Base-by-base conservation (phyloP, 2,113 vertebrate genomes). In the Indri indri region DNA sequence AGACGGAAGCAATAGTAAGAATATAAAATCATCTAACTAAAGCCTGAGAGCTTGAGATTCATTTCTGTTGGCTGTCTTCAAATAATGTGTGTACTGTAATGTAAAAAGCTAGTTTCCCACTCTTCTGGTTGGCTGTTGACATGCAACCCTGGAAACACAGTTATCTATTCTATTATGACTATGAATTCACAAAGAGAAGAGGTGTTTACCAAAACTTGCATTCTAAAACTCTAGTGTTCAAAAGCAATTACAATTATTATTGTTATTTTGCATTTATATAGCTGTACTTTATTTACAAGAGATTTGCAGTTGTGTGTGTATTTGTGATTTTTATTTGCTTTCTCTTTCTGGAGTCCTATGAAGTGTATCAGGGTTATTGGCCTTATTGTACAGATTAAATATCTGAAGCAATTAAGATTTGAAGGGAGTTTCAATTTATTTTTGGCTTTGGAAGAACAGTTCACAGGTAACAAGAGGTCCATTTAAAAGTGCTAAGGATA, bases 361-460 rank as follows among this genome's bases (percentile, higher is more conserved):
- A 95, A 96, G 63, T 86, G 30, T 88, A 54, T 85, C 57, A 85
- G 91, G 50, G n/a, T 92, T 92, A 90, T 79, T 95, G 71, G 45
- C 32, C 66, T 94, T 92, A 88, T 61, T 97, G 65, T 94, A 37
- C 63, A 80, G 92, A 96, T 96, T 96, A 97, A 96, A 95, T 71
- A 92, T 66, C 47, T 85, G 45, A 97, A 23, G 52, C 92, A 97
- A 97, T 96, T 94, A 95, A 84, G 73, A 93, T 85, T 88, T 85
- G 77, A 95, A 96, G 79, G 11, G 27, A 95, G 25, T 85, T 95
- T 92, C 77, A 85, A 91, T 96, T 97, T 88, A 88, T 95, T 97
- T 97, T 96, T 92, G 81, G 85, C 50, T 96, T 94, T 94, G 76
- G 81, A 96, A 95, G 52, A 97, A 92, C 71, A 90, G 71, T 85